These are phyloP conservation scores for Bruchidius siliquastri DNA, from an alignment of 2,888 invertebrate genomes.

Conservation along the genomic window DNA sequence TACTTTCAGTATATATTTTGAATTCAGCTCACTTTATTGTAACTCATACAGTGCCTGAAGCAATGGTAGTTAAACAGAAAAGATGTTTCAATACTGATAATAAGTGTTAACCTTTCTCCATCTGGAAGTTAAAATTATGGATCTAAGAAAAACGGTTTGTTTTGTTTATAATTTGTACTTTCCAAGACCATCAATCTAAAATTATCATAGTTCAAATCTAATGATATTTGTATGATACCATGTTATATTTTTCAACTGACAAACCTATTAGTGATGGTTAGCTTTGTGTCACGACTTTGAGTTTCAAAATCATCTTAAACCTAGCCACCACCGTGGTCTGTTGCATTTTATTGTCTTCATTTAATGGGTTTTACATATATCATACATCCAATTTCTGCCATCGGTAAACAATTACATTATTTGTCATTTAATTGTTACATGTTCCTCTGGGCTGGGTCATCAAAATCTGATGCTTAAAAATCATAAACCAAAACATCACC, in stretches of 20 bases:
- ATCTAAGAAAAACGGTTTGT: no score
- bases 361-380: not conserved
- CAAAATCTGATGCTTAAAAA: slow-evolving; percentile 15
- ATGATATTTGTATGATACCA: not conserved
- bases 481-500: slow-evolving; percentile 28
- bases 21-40: no score
- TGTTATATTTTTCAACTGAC: not conserved
- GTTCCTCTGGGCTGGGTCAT: slow-evolving; percentile 6
- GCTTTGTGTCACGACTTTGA: not conserved
- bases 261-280: not conserved
- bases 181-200: not conserved
- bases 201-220: not conserved
- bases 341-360: not conserved
- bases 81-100: no score
- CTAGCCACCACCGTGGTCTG: not conserved
- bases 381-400: not conserved
- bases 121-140: no score
- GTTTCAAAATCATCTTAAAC: not conserved
- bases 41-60: no score
- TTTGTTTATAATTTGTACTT: not conserved
- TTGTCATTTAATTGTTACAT: not conserved
- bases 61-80: no score
- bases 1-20: no score
- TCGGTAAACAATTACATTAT: not conserved
- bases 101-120: no score